Conservation (phyloP, 2,797 vertebrate species). For the Clarias fuscus region DNA sequence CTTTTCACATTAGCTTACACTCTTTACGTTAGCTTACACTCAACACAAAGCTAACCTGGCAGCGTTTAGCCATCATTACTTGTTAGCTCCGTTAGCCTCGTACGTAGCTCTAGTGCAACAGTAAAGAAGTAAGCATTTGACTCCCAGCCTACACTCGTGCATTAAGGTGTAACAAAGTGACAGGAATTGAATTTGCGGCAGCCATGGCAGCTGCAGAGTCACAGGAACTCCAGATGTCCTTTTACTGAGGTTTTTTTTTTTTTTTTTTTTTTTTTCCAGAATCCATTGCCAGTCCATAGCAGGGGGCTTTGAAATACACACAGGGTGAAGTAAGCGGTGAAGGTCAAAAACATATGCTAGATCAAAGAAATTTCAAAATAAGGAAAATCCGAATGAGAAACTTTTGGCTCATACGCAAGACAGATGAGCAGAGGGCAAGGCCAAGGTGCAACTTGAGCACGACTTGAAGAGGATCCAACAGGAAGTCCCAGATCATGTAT, state of each 20-base stretch:
- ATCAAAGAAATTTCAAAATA: not conserved
- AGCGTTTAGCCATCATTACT: not conserved
- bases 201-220: not conserved
- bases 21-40: no score
- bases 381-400: not conserved
- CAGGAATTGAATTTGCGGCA: not conserved
- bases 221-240: slow-evolving; percentile 8
- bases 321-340: not conserved
- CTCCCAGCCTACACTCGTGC: no score
- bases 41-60: not conserved
- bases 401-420: not conserved
- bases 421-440: not conserved
- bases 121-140: not conserved
- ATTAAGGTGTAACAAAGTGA: not conserved
- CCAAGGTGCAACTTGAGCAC: not conserved
- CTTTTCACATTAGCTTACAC: not conserved
- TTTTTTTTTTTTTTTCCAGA: not conserved
- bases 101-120: not conserved
- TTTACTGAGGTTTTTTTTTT: not conserved
- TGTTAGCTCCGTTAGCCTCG: no score
- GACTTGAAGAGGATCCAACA: not conserved
- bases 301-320: not conserved
- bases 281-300: not conserved
- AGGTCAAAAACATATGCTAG: not conserved
- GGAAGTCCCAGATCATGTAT: not conserved